phyloP scores from a whole-genome alignment of 2,888 invertebrate genomes.

The Romanomermis culicivorax region DNA sequence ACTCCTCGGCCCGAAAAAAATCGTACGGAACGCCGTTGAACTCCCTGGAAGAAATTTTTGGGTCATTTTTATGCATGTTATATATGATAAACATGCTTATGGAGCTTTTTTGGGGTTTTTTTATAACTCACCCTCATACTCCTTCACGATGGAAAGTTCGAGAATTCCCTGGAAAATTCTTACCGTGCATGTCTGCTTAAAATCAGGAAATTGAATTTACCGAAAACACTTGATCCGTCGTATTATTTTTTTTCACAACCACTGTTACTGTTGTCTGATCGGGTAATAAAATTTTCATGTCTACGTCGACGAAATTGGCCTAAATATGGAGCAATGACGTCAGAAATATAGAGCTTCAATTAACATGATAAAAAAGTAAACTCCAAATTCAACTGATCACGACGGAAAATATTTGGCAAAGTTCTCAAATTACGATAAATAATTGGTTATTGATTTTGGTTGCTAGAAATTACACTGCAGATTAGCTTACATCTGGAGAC shows the following conservation, averaged over 20 bases:
- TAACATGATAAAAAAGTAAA: background rate
- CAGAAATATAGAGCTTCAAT: background rate
- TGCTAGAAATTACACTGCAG: conserved; percentile 1
- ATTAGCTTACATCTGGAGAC: conserved; percentile 25
- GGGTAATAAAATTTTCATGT: conserved; percentile 55
- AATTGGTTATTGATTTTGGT: conserved; percentile 3
- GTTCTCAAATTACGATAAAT: too few species aligned
- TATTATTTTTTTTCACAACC: conserved; percentile 63
- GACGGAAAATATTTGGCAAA: background rate
- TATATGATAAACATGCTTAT: too few species aligned
- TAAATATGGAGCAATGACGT: conserved; percentile 15
- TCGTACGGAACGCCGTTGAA: too few species aligned
- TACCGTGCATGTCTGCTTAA: too few species aligned
- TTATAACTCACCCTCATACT: too few species aligned
- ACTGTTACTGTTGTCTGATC: conserved; percentile 72
- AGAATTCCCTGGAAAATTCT: too few species aligned
- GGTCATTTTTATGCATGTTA: too few species aligned
- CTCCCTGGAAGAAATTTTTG: too few species aligned
- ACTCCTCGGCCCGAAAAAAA: too few species aligned
- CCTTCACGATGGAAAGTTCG: too few species aligned
- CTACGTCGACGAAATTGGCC: conserved; percentile 37
- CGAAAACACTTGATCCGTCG: conserved; percentile 65
- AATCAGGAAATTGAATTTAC: conserved; percentile 19
- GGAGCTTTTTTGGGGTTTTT: too few species aligned
- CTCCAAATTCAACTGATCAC: background rate